Base-by-base conservation (phyloP, 2,888 invertebrate genomes). In the Ochropacha duplaris region DNA sequence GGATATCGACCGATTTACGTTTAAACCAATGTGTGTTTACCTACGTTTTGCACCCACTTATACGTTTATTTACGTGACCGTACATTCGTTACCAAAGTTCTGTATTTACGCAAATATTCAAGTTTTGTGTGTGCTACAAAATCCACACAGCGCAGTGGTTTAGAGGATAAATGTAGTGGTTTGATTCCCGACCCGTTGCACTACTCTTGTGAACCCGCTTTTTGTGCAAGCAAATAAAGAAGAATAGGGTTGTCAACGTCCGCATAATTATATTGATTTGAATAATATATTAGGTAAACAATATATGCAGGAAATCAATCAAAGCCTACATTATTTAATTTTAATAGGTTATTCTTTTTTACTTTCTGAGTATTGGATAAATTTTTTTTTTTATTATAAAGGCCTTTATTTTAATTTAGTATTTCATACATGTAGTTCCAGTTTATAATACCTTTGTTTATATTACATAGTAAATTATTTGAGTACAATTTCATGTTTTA, bases 1-100 rank as follows among this genome's bases (percentile, higher is more conserved):
- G 50, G 44, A 16, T 51, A 52, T 34, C 52, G 52, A 52, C 34
- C 52, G 52, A 52, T 52, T 52, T 52, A 52, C 52, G 31, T 52
- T 31, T 9, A 19, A 44, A 44, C 36, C 14, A 14, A 39, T 19
- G 36, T 36, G 36, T 36, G 2, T 36, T 36, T 36, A 44, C 44
- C 19, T 44, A 44, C 44, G 44, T 44, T 44, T 44, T 44, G 9
- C 44, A 1, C 9, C 44, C 19, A 44, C 9, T n/a, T 44, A 9
- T 19, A 44, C 44, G 36, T 36, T n/a, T 36, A n/a, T n/a, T 4
- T 6, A 19, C n/a, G 39, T 39, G 39, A 39, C 16, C 39, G 6
- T 16, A 2, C 39, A 39, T 36, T 34, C 36, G n/a, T 28, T 28
- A 28, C 6, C 9, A 28, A 9, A 9, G 11, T 31, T 31, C 8